phyloP scores from a whole-genome alignment of 2,797 vertebrate species.

The Syngnathus acus region DNA sequence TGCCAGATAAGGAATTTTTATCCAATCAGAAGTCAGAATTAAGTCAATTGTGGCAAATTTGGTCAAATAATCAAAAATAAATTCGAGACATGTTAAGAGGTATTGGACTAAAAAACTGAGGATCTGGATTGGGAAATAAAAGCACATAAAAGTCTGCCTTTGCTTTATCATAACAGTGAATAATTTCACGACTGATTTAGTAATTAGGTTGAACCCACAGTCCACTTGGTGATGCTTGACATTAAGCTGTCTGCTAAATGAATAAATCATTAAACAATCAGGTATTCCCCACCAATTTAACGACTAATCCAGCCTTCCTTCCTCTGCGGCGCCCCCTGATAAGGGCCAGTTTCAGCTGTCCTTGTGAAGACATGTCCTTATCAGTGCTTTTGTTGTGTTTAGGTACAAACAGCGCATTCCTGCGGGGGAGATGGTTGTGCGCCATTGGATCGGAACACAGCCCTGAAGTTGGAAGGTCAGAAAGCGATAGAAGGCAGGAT shows the following conservation, averaged over 20 bases:
- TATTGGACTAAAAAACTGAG: no score
- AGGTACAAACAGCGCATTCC: conserved; percentile 60
- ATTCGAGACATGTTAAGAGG: no score
- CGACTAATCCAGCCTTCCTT: conserved; percentile 20
- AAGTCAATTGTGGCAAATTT: neutral
- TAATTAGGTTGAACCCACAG: neutral
- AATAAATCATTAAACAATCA: conserved; percentile 1
- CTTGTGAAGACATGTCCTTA: conserved; percentile 42
- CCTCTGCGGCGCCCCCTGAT: conserved; percentile 11
- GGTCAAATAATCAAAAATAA: neutral
- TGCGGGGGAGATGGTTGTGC: conserved; percentile 20
- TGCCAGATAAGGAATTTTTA: no score
- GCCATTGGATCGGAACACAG: conserved; percentile 24
- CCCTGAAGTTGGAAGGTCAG: conserved; percentile 42
- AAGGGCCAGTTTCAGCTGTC: conserved; percentile 19
- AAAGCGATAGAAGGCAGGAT: neutral
- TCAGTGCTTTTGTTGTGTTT: conserved; percentile 49
- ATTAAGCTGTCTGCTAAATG: neutral
- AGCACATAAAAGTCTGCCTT: neutral
- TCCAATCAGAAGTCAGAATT: neutral
- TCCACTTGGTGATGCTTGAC: neutral
- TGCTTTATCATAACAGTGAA: neutral
- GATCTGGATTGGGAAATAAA: no score
- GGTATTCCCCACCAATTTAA: conserved; percentile 20
- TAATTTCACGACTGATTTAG: neutral